Evolutionary conservation across 2,113 vertebrate genomes (phyloP).

Genomic region (Rattus rattus): DNA sequence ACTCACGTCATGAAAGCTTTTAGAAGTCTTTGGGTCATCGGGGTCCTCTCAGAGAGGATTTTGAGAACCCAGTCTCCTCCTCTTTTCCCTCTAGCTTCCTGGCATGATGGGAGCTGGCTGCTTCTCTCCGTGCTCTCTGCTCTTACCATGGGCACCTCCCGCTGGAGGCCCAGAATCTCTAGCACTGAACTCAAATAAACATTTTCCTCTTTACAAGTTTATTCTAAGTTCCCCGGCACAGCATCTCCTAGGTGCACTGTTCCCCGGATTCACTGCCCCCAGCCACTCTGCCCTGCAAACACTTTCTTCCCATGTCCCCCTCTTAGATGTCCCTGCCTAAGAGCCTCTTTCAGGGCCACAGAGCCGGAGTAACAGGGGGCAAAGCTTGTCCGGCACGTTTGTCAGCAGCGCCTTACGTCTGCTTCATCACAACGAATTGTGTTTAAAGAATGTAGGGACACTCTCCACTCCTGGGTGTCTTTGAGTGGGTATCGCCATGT

Average conservation of each 20-base stretch:
- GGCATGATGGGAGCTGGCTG: background rate
- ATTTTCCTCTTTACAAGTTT: background rate
- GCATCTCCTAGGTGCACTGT: background rate
- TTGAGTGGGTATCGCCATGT: background rate
- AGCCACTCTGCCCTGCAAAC: fast-evolving
- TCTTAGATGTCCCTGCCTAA: background rate
- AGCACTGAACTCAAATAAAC: background rate
- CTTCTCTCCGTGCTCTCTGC: fast-evolving
- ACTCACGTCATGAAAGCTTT: background rate
- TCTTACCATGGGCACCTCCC: background rate
- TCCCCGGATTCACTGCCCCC: background rate
- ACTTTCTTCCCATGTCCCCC: background rate
- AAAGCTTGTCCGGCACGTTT: fast-evolving
- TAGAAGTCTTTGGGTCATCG: no score
- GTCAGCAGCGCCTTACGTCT: fast-evolving
- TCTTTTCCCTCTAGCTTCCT: background rate
- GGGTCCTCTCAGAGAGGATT: background rate
- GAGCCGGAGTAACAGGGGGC: fast-evolving
- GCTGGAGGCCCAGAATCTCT: background rate
- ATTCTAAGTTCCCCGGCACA: background rate
- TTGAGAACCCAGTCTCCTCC: background rate
- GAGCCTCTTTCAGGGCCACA: no score
- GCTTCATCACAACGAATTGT: background rate
- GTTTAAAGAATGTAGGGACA: background rate
- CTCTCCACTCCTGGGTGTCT: fast-evolving